Conservation (phyloP, 2,888 invertebrate species). For the Galerucella nymphaeae region DNA sequence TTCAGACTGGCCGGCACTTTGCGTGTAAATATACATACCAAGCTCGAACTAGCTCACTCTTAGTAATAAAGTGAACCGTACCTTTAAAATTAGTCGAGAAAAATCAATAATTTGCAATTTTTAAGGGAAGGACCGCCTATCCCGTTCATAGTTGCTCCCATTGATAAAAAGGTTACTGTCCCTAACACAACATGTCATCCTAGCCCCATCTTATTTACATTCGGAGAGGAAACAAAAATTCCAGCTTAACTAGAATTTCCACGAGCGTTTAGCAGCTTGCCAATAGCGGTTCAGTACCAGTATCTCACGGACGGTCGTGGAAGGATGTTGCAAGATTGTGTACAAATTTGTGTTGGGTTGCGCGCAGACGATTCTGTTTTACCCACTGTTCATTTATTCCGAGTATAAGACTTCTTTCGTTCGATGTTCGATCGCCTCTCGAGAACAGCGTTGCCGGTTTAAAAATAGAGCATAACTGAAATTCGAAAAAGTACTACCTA, state of each 20-base stretch:
- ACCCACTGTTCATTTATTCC: constrained; percentile 15
- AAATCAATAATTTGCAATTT: not conserved
- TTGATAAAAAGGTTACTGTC: constrained; percentile 2
- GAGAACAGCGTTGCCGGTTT: constrained; percentile 5
- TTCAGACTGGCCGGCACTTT: too few relatives aligned
- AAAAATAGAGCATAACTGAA: constrained; percentile 2
- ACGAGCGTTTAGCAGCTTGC: constrained; percentile 3
- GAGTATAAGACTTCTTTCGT: constrained; percentile 14
- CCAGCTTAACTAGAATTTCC: not conserved
- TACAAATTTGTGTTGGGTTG: constrained; percentile 4
- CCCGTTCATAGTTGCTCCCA: not conserved
- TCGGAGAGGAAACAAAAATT: not conserved
- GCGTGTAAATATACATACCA: too few relatives aligned
- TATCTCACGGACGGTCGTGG: not conserved
- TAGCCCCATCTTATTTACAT: not conserved
- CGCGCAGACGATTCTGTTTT: constrained; percentile 13
- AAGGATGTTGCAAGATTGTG: constrained; percentile 3
- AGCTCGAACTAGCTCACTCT: not conserved
- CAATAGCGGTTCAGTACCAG: not conserved
- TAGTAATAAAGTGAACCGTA: not conserved
- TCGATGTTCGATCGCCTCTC: constrained; percentile 16
- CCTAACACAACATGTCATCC: not conserved
- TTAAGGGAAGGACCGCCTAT: not conserved
- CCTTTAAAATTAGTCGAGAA: not conserved
- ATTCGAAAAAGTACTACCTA: not conserved